Conservation (phyloP, 2,888 invertebrate species). For the Philonicus albiceps region DNA sequence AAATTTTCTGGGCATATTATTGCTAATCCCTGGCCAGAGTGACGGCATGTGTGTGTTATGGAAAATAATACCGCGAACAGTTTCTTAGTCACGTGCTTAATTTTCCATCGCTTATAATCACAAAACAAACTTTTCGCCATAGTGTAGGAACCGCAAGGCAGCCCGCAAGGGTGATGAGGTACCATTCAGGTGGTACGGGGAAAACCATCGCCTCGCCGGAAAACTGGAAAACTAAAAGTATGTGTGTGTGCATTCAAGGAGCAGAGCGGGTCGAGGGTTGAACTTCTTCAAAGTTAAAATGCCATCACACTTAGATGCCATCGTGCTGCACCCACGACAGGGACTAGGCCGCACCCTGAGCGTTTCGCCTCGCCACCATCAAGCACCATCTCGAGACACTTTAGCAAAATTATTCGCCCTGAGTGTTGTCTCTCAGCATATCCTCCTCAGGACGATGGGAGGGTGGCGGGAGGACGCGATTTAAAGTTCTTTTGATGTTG, state of each 20-base stretch:
- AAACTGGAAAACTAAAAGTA: background rate
- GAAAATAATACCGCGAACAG: constrained; percentile 7
- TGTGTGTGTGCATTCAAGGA: constrained; percentile 10
- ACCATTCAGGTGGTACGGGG: background rate
- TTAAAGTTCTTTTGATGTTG: constrained; percentile 34
- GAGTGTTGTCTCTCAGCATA: constrained; percentile 24
- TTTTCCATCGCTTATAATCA: constrained; percentile 36
- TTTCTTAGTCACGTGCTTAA: constrained; percentile 37
- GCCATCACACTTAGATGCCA: constrained; percentile 28
- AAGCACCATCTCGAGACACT: background rate
- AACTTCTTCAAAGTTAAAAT: constrained; percentile 36
- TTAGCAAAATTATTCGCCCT: constrained; percentile 21
- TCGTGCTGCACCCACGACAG: background rate
- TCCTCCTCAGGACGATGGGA: background rate
- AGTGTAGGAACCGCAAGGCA: background rate
- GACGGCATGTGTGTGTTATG: constrained; percentile 1
- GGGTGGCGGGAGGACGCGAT: background rate
- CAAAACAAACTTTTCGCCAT: constrained; percentile 14
- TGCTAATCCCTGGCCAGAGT: constrained; percentile 19
- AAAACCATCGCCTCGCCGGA: background rate
- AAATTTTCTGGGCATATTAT: background rate
- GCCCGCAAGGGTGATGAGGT: background rate
- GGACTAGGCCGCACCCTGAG: background rate
- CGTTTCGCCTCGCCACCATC: background rate
- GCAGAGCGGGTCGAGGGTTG: constrained; percentile 15